phyloP scores from a whole-genome alignment of 1,140 invertebrate genomes.

The Rhynchophorus ferrugineus region DNA sequence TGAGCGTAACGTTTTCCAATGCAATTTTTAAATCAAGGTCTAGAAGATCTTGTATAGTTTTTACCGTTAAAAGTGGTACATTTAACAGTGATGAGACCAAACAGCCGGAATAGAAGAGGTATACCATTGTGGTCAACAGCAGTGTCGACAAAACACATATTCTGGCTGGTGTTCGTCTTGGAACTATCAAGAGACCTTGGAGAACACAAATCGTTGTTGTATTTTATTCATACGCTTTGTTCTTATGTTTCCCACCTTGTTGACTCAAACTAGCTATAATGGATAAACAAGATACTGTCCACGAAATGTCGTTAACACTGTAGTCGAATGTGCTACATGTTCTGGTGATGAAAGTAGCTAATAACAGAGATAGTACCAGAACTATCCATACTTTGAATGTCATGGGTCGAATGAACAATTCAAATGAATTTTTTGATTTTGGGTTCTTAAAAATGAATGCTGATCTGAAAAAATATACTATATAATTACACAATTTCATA shows the following conservation, averaged over 20 bases:
- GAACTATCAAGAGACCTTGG: not conserved
- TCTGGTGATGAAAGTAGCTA: not conserved
- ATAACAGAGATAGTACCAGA: not conserved
- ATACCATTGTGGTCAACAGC: not conserved
- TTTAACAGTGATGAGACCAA: not conserved
- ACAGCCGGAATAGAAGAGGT: not conserved
- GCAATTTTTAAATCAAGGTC: not conserved
- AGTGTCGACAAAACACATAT: not conserved
- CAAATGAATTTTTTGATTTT: not conserved
- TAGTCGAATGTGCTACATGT: not conserved
- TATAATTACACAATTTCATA: no score
- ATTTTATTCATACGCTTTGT: not conserved
- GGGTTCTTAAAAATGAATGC: not conserved
- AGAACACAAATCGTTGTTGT: no score
- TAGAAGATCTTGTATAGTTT: not conserved
- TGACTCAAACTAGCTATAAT: not conserved
- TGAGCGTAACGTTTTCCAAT: not conserved
- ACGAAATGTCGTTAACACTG: not conserved
- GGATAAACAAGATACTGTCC: not conserved
- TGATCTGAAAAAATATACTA: not conserved
- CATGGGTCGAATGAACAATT: not conserved
- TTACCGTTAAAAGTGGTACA: not conserved
- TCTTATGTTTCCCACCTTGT: not conserved
- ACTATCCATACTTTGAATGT: not conserved
- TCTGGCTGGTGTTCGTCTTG: not conserved